Base-by-base conservation (phyloP, 2,888 invertebrate genomes). In the Drosophila lacicola region DNA sequence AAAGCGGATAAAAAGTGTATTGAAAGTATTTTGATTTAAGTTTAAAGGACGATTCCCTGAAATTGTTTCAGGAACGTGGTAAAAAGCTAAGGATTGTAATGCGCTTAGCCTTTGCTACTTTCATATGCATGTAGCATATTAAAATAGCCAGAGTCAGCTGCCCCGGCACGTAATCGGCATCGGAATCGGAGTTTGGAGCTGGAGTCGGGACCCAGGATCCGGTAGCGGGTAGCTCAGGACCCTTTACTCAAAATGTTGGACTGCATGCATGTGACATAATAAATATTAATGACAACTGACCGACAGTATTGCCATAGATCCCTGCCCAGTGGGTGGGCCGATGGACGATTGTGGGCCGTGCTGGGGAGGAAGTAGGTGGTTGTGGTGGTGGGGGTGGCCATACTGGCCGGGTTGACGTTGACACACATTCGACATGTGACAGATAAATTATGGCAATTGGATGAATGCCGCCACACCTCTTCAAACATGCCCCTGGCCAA, bases 271-370 rank as follows among this genome's bases (percentile, higher is more conserved):
- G 80, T 85, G 86, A 85, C 88, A 85, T 90, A 90, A 90, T 90
- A 90, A 90, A 90, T 90, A 90, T 90, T 90, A 90, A 90, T 90
- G 90, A 83, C 89, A 78, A 82, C 84, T 88, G 85, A 87, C 88
- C 86, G 73, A 78, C 86, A 87, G 79, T 79, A 77, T 64, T 68
- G 72, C 71, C 78, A 78, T 74, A 77, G 78, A 74, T 74, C 64
- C 66, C 66, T 46, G 72, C 74, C 73, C 77, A 64, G 69, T 67
- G 80, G 80, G 80, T 79, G 82, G 70, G 63, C 61, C 34, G 44
- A 21, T 19, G 44, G 39, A 11, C 29, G 56, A 42, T 36, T 34
- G 29, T 50, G 49, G 42, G 9, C 41, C 14, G 36, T 49, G 55
- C 25, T 39, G 21, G 41, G 29, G 34, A 13, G 29, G 21, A 14